These are phyloP conservation scores for Heliconius erato DNA, from an alignment of 2,888 invertebrate species.

Conservation along the genomic window DNA sequence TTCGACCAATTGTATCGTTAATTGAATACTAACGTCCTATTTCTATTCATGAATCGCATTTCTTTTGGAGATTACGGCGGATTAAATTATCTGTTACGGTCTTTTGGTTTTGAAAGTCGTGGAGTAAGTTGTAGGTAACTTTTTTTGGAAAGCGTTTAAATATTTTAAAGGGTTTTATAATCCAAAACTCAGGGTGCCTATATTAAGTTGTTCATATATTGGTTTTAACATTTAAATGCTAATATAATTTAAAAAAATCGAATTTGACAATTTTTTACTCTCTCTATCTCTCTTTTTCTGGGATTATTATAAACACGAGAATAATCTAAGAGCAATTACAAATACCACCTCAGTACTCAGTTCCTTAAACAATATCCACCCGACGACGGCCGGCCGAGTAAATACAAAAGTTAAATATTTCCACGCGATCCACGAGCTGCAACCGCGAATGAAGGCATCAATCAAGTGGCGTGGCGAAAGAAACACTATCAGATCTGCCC, in stretches of 20 bases:
- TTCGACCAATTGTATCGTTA: slow-evolving; percentile 48
- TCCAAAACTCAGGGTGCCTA: no score
- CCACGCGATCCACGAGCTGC: slow-evolving; percentile 18
- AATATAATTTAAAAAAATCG: no score
- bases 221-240: no score
- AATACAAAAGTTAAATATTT: slow-evolving; percentile 25
- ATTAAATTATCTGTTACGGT: neutral
- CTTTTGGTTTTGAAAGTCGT: neutral
- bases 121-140: neutral
- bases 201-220: no score
- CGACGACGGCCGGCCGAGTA: neutral
- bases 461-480: slow-evolving; percentile 83
- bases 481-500: slow-evolving; percentile 77
- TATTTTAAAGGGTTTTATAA: no score
- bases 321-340: neutral
- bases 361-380: slow-evolving; percentile 2
- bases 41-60: slow-evolving; percentile 41
- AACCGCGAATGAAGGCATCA: slow-evolving; percentile 77
- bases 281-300: neutral
- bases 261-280: no score
- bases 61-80: slow-evolving; percentile 21
- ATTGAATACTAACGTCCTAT: slow-evolving; percentile 42
- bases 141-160: neutral
- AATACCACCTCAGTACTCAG: neutral
- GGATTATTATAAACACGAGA: neutral